These are phyloP conservation scores for Physocephala rufipes DNA, from an alignment of 2,888 invertebrate genomes.

Conservation along the genomic window DNA sequence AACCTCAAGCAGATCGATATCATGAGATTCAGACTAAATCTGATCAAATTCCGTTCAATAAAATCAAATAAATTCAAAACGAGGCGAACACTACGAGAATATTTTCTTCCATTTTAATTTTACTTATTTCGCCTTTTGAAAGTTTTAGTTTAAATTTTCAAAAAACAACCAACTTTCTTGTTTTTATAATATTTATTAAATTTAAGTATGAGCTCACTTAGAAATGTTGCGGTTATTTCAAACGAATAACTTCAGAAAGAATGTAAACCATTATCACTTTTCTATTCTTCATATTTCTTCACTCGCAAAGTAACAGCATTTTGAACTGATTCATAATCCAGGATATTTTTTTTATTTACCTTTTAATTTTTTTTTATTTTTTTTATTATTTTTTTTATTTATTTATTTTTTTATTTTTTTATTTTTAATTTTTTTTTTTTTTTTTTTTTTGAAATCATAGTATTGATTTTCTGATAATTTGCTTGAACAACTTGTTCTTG, in stretches of 20 bases:
- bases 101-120: not conserved
- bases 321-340: too few species aligned
- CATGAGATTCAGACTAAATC: not conserved
- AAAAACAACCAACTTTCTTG: not conserved
- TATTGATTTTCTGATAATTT: not conserved
- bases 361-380: too few species aligned
- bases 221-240: not conserved
- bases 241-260: not conserved
- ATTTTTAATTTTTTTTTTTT: too few species aligned
- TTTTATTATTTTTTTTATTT: too few species aligned
- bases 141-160: not conserved
- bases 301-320: too few species aligned
- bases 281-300: too few species aligned
- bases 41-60: not conserved
- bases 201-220: not conserved
- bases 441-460: too few species aligned
- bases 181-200: not conserved
- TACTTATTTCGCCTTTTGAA: not conserved
- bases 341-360: too few species aligned
- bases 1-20: not conserved
- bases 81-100: not conserved
- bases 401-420: too few species aligned
- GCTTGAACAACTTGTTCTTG: not conserved
- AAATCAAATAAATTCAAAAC: not conserved
- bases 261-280: not conserved